Conservation (phyloP, 2,797 vertebrate genomes). For the Neomorphus geoffroyi region DNA sequence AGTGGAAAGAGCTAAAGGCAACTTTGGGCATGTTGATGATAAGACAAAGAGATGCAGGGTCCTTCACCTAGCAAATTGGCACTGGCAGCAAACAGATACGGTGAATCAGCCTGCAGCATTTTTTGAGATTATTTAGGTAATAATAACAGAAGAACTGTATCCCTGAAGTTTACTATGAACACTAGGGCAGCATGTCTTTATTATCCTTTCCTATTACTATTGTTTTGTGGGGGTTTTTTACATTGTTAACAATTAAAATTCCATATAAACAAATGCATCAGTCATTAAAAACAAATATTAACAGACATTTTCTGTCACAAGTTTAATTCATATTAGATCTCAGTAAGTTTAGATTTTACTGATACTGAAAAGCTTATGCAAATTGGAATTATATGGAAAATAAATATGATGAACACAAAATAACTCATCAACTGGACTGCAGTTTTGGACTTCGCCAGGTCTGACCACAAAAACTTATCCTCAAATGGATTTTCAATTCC, state of each 20-base stretch:
- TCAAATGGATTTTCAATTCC: neutral
- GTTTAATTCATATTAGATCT: neutral
- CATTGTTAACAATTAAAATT: neutral
- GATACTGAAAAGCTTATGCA: neutral
- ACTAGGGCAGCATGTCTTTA: neutral
- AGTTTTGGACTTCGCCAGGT: neutral
- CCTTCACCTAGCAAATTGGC: neutral
- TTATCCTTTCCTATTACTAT: neutral
- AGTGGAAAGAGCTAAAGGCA: neutral
- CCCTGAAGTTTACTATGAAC: neutral
- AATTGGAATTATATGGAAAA: neutral
- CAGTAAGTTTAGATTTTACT: neutral
- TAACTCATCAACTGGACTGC: neutral
- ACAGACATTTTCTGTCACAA: neutral
- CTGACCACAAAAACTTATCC: neutral
- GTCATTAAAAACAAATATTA: neutral
- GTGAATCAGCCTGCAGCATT: neutral
- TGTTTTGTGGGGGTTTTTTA: neutral
- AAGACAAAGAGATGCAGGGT: neutral
- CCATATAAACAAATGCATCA: neutral
- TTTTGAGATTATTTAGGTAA: neutral
- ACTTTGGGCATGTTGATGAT: neutral
- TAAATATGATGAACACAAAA: neutral
- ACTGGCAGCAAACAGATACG: neutral
- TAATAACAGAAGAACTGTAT: neutral